Evolutionary conservation across 1,140 invertebrate species (phyloP), one percentile per base, ranked within the genome.

Genomic region (Philopotamus ludificatus): DNA sequence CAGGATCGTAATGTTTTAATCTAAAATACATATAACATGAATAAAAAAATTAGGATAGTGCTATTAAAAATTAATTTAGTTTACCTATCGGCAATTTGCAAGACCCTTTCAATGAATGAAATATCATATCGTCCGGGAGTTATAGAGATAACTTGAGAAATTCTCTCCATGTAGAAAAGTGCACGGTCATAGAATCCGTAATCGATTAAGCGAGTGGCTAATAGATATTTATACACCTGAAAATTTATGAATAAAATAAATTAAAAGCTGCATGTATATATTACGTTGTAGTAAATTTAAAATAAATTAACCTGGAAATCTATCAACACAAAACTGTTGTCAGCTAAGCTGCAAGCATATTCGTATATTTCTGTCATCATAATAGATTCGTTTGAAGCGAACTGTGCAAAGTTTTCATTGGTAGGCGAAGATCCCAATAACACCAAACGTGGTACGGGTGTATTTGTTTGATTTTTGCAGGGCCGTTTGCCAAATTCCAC

Each of bases 361-460:
- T 97, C 95, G 75, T 95, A 97, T 54, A 97, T 90, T 79, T 97
- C 93, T 0, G 94, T 97, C 74, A 94, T 89, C 79, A 96, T 92
- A 51, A 97, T 90, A 2, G 94, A 92, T 74, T 92, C 87, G 72
- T 89, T 89, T 26, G 84, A 87, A 9, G 88, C 87, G 77, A 95
- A 92, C 68, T 66, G 67, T 0, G 51, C 12, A 50, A 77, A 72
- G 15, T 68, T 83, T n/a, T 78, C 72, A 67, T 87, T 87, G 2
- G 82, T 72, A 51, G 84, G 83, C 72, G 88, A 87, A 1, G 90
- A 85, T 47, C 93, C 90, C 61, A 97, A 83, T 12, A 97, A 80
- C 21, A 93, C 87, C 41, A 95, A 79, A 34, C 75, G 74, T 23
- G 77, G 75, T 8, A 39, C 18, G 3, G 61, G 4, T 10, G 59